Percentiles rank a stretch among this genome's conserved stretches.
Conservation (phyloP, 2,888 invertebrate genomes). For the Stenurella melanura region DNA sequence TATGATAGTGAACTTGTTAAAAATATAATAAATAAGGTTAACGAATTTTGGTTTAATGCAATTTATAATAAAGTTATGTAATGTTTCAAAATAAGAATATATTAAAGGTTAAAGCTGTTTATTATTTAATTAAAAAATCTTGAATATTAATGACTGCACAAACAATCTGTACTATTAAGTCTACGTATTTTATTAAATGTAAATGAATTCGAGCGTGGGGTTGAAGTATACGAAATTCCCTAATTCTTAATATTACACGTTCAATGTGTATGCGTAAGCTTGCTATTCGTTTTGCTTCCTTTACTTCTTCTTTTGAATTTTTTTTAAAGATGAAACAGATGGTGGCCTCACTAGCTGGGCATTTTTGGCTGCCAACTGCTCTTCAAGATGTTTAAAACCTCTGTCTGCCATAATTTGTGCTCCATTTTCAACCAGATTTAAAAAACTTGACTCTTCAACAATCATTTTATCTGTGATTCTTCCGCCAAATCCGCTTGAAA, state of each 20-base stretch:
- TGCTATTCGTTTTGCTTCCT: constrained; percentile 52
- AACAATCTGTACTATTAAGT: constrained; percentile 41
- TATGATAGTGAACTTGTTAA: no score
- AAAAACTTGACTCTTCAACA: no score
- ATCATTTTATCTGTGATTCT: no score
- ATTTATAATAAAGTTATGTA: no score
- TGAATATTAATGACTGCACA: constrained; percentile 1
- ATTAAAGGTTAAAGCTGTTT: no score
- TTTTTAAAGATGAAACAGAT: constrained; percentile 43
- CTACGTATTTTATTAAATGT: constrained; percentile 43
- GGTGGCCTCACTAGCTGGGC: constrained; percentile 42
- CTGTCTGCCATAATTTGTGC: constrained; percentile 37
- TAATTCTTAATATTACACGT: constrained; percentile 56
- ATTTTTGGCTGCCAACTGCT: constrained; percentile 27
- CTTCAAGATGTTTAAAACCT: constrained; percentile 29
- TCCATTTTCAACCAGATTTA: no score
- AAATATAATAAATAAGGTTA: no score
- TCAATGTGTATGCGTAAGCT: constrained; percentile 60
- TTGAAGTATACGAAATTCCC: constrained; percentile 51
- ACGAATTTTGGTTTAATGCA: no score
- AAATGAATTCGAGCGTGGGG: constrained; percentile 52
- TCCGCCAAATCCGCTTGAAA: neutral
- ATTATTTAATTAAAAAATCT: no score
- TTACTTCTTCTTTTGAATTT: constrained; percentile 49
- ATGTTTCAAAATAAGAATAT: no score